A percentile compares a stretch with the other conserved stretches of the same genome.
Evolutionary conservation across 2,888 invertebrate species (phyloP).

Genomic region (Phorcus lineatus): DNA sequence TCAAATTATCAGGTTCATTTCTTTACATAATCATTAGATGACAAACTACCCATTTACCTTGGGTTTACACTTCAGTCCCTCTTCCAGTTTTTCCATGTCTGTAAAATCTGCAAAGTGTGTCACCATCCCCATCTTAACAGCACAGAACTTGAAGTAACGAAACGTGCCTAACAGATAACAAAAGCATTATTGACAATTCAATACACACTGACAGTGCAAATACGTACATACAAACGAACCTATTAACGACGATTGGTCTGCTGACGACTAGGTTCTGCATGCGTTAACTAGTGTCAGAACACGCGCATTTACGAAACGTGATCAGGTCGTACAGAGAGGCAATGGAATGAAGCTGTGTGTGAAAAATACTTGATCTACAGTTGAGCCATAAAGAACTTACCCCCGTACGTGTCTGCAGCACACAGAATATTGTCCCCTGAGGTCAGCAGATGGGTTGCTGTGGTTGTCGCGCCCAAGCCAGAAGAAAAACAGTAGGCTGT

Average conservation of each 20-base stretch:
- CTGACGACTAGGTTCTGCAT: too few relatives aligned
- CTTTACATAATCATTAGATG: too few relatives aligned
- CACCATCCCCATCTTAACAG: conserved; percentile 82
- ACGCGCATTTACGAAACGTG: too few relatives aligned
- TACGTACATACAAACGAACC: too few relatives aligned
- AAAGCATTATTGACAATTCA: too few relatives aligned
- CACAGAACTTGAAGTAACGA: conserved; percentile 82
- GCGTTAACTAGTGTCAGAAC: too few relatives aligned
- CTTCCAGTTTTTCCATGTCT: conserved; percentile 80
- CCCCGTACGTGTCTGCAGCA: conserved; percentile 95
- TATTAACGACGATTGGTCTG: too few relatives aligned
- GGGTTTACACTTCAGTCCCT: conserved; percentile 86
- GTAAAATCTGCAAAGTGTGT: conserved; percentile 86
- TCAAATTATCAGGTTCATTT: too few relatives aligned
- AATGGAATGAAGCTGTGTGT: too few relatives aligned
- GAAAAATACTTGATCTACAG: conserved; percentile 9
- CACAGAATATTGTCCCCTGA: conserved; percentile 91
- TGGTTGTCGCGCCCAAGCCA: conserved; percentile 89
- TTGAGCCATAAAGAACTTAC: conserved; percentile 74
- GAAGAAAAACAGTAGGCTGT: conserved; percentile 83
- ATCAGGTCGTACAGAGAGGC: too few relatives aligned
- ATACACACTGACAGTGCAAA: too few relatives aligned
- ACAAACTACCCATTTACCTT: too few relatives aligned
- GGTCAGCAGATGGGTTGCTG: conserved; percentile 84
- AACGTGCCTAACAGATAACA: conserved; percentile 80